Evolutionary conservation across 2,888 invertebrate genomes (phyloP).

Genomic region (Biston stratarius): DNA sequence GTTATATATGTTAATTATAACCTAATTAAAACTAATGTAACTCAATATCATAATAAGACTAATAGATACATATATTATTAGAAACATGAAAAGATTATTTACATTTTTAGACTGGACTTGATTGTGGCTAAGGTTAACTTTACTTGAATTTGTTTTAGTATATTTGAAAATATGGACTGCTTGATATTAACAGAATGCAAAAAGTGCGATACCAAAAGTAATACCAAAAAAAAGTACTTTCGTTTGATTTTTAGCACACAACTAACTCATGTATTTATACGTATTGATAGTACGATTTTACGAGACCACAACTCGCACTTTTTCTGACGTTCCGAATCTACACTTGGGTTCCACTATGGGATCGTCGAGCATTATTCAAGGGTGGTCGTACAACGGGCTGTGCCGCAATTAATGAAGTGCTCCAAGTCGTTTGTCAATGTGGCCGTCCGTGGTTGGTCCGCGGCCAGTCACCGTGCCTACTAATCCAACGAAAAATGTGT

Average conservation of each 20-base stretch:
- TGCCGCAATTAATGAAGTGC: constrained; percentile 83
- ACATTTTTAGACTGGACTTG: too few species aligned
- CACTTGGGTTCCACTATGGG: constrained; percentile 51
- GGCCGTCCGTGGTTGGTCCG: constrained; percentile 58
- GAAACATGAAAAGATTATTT: too few species aligned
- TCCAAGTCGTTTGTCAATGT: constrained; percentile 81
- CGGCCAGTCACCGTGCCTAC: constrained; percentile 64
- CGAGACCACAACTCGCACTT: constrained; percentile 1
- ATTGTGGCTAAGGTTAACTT: too few species aligned
- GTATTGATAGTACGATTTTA: background rate
- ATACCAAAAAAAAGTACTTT: background rate
- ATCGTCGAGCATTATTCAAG: constrained; percentile 73
- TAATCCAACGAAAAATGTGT: constrained; percentile 69
- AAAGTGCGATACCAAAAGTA: background rate
- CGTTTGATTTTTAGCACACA: background rate
- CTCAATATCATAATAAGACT: too few species aligned
- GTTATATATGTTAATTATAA: too few species aligned
- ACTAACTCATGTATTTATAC: too few species aligned
- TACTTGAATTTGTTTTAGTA: too few species aligned
- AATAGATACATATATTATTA: too few species aligned
- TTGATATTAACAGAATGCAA: background rate
- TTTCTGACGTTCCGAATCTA: constrained; percentile 6
- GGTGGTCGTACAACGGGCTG: constrained; percentile 74
- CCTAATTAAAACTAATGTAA: too few species aligned
- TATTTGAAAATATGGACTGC: too few species aligned